These are phyloP conservation scores for Sarcophaga carnaria DNA, from an alignment of 2,888 invertebrate species.

Conservation along the genomic window DNA sequence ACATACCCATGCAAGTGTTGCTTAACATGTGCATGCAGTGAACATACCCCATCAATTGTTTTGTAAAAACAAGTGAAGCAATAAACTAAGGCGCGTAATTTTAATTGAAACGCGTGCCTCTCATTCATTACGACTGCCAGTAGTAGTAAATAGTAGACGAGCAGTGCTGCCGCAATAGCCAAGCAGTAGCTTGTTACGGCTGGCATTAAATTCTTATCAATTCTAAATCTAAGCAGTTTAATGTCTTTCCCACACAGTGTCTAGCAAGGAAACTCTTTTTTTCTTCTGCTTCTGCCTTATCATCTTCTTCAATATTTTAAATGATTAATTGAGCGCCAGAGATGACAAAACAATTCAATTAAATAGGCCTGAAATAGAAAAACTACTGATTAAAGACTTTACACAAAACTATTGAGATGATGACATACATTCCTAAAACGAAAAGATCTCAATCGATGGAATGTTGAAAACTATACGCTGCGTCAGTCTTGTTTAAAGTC, in stretches of 20 bases:
- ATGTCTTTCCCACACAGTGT: slow-evolving; percentile 62
- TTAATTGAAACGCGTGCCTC: slow-evolving; percentile 60
- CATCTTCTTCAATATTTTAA: slow-evolving; percentile 37
- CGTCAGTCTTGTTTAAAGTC: slow-evolving; percentile 40
- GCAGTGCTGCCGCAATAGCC: too few relatives aligned
- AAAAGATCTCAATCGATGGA: slow-evolving; percentile 24
- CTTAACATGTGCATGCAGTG: background rate
- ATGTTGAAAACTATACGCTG: background rate
- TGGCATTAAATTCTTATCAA: background rate
- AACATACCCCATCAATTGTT: background rate
- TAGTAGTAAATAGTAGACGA: background rate
- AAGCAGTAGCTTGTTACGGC: background rate
- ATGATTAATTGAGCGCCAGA: slow-evolving; percentile 5
- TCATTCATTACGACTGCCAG: slow-evolving; percentile 1
- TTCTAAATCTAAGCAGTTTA: slow-evolving; percentile 25
- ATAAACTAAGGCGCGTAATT: slow-evolving; percentile 47
- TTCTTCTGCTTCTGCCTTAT: too few relatives aligned
- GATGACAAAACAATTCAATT: slow-evolving; percentile 53
- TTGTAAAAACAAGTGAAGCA: background rate
- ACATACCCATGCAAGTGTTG: too few relatives aligned
- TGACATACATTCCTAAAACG: background rate
- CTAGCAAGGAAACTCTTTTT: slow-evolving; percentile 11
- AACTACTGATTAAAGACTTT: background rate
- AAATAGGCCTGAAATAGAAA: slow-evolving; percentile 1
- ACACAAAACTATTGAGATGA: background rate